Evolutionary conservation across 2,888 invertebrate genomes (phyloP), one percentile per base, ranked within the genome.

Genomic region (Teleiodes luculella): DNA sequence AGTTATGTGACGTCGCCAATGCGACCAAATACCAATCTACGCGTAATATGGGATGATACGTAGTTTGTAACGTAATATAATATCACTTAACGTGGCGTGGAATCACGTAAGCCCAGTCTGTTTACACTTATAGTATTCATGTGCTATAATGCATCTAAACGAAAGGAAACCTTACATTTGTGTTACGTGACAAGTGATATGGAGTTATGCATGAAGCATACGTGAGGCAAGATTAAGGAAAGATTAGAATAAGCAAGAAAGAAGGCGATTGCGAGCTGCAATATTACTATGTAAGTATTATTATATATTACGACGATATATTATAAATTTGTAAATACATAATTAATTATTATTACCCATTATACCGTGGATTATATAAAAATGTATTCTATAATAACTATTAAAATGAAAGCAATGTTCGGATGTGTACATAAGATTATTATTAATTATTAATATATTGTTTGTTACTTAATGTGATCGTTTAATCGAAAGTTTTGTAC

Each of bases 241-340:
- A 10, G 6, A 28, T n/a, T n/a, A 20, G 28, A 28, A 43, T 13
- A 20, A 28, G 10, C 7, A 43, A 43, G 54, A 59, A 49, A 62
- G 68, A 72, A 74, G 76, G 73, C 74, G 76, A 84, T 85, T 80
- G 83, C 80, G 74, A 80, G 70, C 80, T 85, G 88, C 88, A 89
- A 89, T 89, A 88, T 83, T 85, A 85, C 75, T 74, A 67, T 67
- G 67, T 87, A 88, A 86, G 85, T 86, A 83, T 83, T 80, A 79
- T 70, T 72, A 54, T 47, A 31, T 46, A 47, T 47, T 28, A 49
- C 46, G 53, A 50, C 18, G 71, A 71, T 70, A n/a, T n/a, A n/a
- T n/a, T n/a, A n/a, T 74, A 74, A 78, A 72, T 67, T 69, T 86
- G 85, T 84, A 85, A 77, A 83, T 86, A 71, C n/a, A 75, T 66